Evolutionary conservation across 1,140 invertebrate genomes (phyloP).

Genomic region (Proctacanthus coquilletti): DNA sequence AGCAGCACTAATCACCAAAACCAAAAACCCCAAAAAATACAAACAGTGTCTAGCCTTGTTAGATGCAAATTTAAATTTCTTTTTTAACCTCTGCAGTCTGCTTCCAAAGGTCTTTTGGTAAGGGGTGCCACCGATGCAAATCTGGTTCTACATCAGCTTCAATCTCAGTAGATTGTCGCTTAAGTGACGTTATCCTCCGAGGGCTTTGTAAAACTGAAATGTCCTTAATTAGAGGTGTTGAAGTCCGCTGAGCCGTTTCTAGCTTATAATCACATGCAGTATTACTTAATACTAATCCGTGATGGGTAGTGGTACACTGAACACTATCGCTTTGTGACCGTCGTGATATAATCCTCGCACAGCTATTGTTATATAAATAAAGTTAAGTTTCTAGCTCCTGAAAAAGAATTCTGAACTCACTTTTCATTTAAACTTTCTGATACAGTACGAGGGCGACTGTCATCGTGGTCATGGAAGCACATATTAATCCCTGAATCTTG

Average conservation of each 20-base stretch:
- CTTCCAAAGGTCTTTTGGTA: constrained; percentile 68
- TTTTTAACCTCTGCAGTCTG: constrained; percentile 49
- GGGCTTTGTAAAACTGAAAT: too few relatives aligned
- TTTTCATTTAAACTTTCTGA: constrained; percentile 7
- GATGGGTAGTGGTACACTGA: too few relatives aligned
- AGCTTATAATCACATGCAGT: constrained; percentile 10
- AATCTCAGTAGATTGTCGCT: neutral
- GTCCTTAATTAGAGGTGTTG: constrained; percentile 6
- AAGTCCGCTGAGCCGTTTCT: constrained; percentile 5
- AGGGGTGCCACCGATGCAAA: constrained; percentile 49
- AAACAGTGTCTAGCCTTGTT: too few relatives aligned
- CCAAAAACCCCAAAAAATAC: too few relatives aligned
- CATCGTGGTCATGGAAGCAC: constrained; percentile 52
- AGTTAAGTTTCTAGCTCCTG: too few relatives aligned
- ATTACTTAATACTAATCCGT: too few relatives aligned
- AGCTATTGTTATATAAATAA: too few relatives aligned
- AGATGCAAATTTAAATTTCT: too few relatives aligned
- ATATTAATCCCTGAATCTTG: constrained; percentile 63
- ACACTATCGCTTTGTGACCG: too few relatives aligned
- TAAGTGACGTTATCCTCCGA: too few relatives aligned
- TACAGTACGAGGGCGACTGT: constrained; percentile 4
- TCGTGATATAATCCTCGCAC: too few relatives aligned
- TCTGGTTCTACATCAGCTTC: constrained; percentile 13
- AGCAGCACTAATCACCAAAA: too few relatives aligned
- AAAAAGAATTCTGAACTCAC: neutral